Base-by-base conservation (phyloP, 1,140 invertebrate species). In the Nephila pilipes region DNA sequence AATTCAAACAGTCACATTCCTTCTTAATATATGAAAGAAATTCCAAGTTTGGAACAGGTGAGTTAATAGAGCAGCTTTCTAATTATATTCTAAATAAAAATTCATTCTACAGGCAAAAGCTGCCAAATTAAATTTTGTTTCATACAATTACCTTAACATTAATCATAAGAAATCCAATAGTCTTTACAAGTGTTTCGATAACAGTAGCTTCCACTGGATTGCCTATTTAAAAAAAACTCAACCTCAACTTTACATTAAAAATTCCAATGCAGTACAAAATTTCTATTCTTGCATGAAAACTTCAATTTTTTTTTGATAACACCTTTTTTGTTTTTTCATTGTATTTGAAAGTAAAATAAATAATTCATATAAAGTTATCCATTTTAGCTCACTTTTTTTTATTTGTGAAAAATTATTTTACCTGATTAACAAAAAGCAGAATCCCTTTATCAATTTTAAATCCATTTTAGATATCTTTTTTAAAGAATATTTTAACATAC, bases 191-290 rank as follows among this genome's bases (percentile, higher is more conserved):
- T n/a, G 6, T 75, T 75, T 75, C 25, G 14, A 36, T 75, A 18
- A 75, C 25, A 12, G 63, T 65, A 29, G n/a, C 29, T 32, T 75
- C 69, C 16, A 18, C 69, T 18, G 12, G 16, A 36, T 32, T 29
- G n/a, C 80, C 80, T 81, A 81, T 54, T 79, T 55, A 46, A 81
- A 81, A 55, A 38, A 81, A 81, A 81, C 54, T n/a, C 38, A 80
- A 22, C 75, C 75, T 80, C 75, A 80, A 18, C 18, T 80, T 80
- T 29, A 80, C 12, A n/a, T 8, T 65, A n/a, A 65, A 10, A 65
- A 8, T 65, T 65, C 2, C 12, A 46, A 4, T 46, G 46, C 12
- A 46, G 0, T n/a, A 65, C 63, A 65, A 10, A 65, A 12, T 10
- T 12, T 2, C 12, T 65, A 25, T 58, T 58, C 20, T 58, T 58